Base-by-base conservation (phyloP, 2,888 invertebrate genomes). In the Aethes cnicana region DNA sequence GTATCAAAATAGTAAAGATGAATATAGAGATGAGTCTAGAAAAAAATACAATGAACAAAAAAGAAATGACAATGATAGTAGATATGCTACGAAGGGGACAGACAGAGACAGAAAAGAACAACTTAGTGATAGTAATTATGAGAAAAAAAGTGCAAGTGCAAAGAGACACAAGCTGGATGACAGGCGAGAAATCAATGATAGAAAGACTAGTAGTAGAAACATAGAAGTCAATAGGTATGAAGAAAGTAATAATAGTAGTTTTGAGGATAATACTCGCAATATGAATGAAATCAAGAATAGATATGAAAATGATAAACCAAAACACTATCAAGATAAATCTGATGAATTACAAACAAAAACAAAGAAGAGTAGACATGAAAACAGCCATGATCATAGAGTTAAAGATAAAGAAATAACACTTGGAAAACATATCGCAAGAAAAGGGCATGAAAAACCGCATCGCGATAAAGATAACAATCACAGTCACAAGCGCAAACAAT, bases 271-370 rank as follows among this genome's bases (percentile, higher is more conserved):
- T 21, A 36, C 16, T 41, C 35, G 32, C 41, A 25, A 17, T 23
- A 39, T 21, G 53, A 61, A 39, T 58, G 55, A 49, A 47, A 54
- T 23, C 14, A 20, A 59, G 32, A 37, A 55, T 23, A 60, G 54
- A 18, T 48, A 52, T 35, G 59, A 39, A 37, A 21, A 58, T 20
- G 47, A 42, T 12, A 54, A 30, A 28, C 52, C 23, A 37, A 43
- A 26, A 32, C 52, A n/a, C n/a, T 7, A 52, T 39, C 20, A 57
- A 11, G 20, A 37, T 37, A 11, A 39, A 7, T 56, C 50, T 47
- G 43, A 58, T 37, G 30, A 49, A 28, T 58, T 50, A 20, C 46
- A 52, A 20, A 59, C 42, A 36, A 32, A 57, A 12, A 52, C 37
- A 18, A 56, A 33, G 8, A 53, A 23, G 42, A 43, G 47, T 37